Evolutionary conservation across 1,140 invertebrate genomes (phyloP).

Genomic region (Frieseomelitta varia): DNA sequence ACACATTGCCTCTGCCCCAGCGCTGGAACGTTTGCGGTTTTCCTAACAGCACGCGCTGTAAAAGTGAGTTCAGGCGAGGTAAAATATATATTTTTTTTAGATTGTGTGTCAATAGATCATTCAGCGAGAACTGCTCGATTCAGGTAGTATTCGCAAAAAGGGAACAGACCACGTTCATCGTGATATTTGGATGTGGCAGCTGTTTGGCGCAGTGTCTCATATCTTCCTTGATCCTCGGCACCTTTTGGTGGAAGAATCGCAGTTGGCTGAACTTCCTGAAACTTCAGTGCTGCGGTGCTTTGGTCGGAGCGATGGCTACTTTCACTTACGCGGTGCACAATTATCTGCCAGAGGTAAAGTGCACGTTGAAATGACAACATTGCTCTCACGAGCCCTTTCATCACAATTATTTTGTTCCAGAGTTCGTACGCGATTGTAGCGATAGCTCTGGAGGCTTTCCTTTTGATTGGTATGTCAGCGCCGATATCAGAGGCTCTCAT

Average conservation of each 20-base stretch:
- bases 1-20: conserved; percentile 84
- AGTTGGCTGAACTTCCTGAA: conserved; percentile 86
- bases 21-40: conserved; percentile 84
- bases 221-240: conserved; percentile 82
- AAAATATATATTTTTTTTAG: not conserved
- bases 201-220: conserved; percentile 84
- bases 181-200: conserved; percentile 84
- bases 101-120: not conserved
- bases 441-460: conserved; percentile 82
- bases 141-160: conserved; percentile 69
- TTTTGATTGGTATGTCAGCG: conserved; percentile 83
- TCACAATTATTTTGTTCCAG: conserved; percentile 66
- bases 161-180: conserved; percentile 78
- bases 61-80: conserved; percentile 78
- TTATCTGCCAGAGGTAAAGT: conserved; percentile 82
- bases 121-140: not conserved
- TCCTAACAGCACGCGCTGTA: conserved; percentile 82
- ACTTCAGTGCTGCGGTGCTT: conserved; percentile 85
- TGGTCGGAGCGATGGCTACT: conserved; percentile 84
- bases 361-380: not conserved
- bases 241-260: conserved; percentile 84
- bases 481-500: conserved; percentile 84
- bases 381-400: not conserved
- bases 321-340: conserved; percentile 85
- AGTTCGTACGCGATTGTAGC: conserved; percentile 78